Percentiles rank a stretch among this genome's conserved stretches.
Conservation (phyloP, 2,888 invertebrate genomes). For the Rhamphomyia laevipes region DNA sequence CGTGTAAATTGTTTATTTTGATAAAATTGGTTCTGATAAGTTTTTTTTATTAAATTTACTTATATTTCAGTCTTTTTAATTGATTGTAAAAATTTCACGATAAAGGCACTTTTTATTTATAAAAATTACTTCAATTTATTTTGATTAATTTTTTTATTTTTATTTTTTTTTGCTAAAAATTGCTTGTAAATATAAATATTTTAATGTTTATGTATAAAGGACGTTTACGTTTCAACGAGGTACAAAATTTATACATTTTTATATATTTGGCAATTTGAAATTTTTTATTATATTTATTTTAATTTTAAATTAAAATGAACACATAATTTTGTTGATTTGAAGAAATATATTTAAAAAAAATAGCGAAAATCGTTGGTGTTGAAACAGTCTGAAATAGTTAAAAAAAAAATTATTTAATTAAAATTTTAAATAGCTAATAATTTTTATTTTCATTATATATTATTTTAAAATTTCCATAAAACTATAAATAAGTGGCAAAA, state of each 20-base stretch:
- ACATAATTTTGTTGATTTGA: not conserved
- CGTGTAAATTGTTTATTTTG: no score
- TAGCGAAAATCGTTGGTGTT: not conserved
- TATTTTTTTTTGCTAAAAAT: slow-evolving; percentile 6
- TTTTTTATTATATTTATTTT: no score
- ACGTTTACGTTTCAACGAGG: slow-evolving; percentile 23
- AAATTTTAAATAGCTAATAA: not conserved
- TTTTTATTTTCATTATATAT: no score
- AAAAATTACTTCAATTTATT: slow-evolving; percentile 3
- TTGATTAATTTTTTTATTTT: not conserved
- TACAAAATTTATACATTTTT: slow-evolving; percentile 21
- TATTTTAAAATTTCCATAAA: no score
- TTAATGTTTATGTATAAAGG: slow-evolving; percentile 19
- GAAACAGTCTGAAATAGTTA: not conserved
- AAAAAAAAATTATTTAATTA: not conserved
- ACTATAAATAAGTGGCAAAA: no score
- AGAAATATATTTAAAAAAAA: no score
- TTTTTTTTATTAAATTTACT: not conserved
- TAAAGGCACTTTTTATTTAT: slow-evolving; percentile 2
- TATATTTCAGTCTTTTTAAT: slow-evolving; percentile 4
- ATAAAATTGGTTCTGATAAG: no score
- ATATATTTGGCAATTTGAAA: no score
- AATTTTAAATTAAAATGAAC: not conserved
- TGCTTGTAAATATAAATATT: slow-evolving; percentile 16
- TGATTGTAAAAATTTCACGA: not conserved